Conservation (phyloP, 2,797 vertebrate species). For the Glossophaga mutica region DNA sequence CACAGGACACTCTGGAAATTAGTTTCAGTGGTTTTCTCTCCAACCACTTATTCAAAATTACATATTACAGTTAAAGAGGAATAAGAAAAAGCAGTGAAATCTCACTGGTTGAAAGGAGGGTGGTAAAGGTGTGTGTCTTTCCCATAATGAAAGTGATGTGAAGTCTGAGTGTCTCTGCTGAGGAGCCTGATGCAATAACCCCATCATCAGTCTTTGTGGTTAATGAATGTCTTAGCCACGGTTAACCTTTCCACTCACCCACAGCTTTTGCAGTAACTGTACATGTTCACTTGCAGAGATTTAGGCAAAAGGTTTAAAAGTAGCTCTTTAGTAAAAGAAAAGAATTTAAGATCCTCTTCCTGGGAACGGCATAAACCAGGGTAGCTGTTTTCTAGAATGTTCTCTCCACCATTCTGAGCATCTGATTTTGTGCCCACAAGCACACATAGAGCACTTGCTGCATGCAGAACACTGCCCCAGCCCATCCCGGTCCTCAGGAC, state of each 20-base stretch:
- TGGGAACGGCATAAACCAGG: neutral
- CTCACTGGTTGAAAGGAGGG: constrained; percentile 63
- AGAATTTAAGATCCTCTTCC: neutral
- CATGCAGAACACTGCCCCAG: neutral
- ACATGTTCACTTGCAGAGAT: neutral
- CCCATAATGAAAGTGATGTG: neutral
- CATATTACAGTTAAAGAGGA: constrained; percentile 65
- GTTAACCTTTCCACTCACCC: neutral
- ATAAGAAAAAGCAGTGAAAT: constrained; percentile 69
- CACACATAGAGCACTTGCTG: neutral
- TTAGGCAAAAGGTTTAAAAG: neutral
- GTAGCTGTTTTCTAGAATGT: neutral
- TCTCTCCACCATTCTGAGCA: neutral
- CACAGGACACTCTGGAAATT: constrained; percentile 53
- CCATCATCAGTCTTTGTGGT: constrained; percentile 23
- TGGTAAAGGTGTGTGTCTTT: constrained; percentile 58
- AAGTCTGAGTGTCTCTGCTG: constrained; percentile 50
- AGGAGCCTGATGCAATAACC: constrained; percentile 41
- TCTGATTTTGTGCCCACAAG: neutral
- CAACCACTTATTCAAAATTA: constrained; percentile 76
- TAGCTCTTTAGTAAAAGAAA: constrained; percentile 25
- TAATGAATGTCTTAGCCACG: constrained; percentile 25
- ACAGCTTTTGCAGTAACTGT: neutral
- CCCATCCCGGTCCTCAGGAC: neutral
- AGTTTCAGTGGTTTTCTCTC: constrained; percentile 61